Conservation (phyloP, 2,888 invertebrate genomes). For the Drosophila cognata region DNA sequence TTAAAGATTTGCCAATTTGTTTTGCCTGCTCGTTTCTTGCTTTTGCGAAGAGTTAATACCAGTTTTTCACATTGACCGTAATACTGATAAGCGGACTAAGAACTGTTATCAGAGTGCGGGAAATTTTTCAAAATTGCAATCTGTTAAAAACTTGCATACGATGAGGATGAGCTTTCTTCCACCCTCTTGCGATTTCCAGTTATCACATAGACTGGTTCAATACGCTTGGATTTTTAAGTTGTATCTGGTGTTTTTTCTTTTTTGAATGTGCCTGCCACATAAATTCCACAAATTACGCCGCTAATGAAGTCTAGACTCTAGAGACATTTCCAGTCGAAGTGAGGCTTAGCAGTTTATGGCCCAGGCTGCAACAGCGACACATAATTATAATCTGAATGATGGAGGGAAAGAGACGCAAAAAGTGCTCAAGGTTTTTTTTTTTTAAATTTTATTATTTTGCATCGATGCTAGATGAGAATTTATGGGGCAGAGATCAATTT, state of each 20-base stretch:
- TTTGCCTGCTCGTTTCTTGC: constrained; percentile 29
- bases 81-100: constrained; percentile 37
- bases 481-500: constrained; percentile 38
- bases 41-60: constrained; percentile 3
- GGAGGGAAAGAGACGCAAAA: constrained; percentile 6
- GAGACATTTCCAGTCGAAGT: constrained; percentile 17
- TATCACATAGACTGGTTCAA: constrained; percentile 50
- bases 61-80: constrained; percentile 8
- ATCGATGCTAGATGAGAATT: constrained; percentile 37
- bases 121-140: constrained; percentile 67
- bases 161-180: constrained; percentile 8
- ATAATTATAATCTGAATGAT: background rate
- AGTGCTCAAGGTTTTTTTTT: constrained; percentile 1
- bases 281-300: constrained; percentile 73
- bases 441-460: background rate
- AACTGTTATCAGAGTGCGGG: constrained; percentile 46
- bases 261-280: constrained; percentile 75
- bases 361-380: constrained; percentile 29
- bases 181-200: constrained; percentile 32
- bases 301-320: constrained; percentile 72
- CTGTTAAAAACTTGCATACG: constrained; percentile 43
- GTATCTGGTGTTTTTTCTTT: background rate
- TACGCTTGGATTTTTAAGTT: constrained; percentile 44
- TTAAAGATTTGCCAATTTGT: constrained; percentile 27
- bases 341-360: constrained; percentile 40